Evolutionary conservation across 2,797 vertebrate species (phyloP).

Genomic region (Danionella dracula): DNA sequence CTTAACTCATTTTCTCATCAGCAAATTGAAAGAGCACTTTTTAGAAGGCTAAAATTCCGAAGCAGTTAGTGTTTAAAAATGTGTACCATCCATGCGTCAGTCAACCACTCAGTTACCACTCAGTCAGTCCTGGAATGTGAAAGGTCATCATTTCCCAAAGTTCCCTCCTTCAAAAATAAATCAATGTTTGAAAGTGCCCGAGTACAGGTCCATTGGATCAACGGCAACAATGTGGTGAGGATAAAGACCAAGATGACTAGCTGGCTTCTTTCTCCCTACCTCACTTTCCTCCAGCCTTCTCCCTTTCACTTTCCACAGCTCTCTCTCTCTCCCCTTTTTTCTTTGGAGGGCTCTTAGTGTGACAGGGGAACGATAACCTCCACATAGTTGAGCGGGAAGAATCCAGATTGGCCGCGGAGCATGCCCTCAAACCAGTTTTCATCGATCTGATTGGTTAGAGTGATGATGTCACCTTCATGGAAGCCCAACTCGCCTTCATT

Average conservation of each 20-base stretch:
- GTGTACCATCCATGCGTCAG: slow-evolving; percentile 6
- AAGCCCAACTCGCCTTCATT: slow-evolving; percentile 97
- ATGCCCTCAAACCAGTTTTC: slow-evolving; percentile 99
- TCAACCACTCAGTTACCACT: slow-evolving; percentile 22
- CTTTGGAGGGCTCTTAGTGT: slow-evolving; percentile 67
- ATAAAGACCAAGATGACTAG: slow-evolving; percentile 47
- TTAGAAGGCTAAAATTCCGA: not conserved
- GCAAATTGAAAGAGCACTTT: not conserved
- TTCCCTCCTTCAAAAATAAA: slow-evolving; percentile 42
- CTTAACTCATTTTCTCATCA: not conserved
- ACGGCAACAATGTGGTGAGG: slow-evolving; percentile 42
- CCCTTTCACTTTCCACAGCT: slow-evolving; percentile 3
- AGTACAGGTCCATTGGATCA: slow-evolving; percentile 46
- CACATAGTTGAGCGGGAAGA: slow-evolving; percentile 98
- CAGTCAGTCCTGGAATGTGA: slow-evolving; percentile 56
- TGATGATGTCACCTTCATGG: slow-evolving; percentile 93
- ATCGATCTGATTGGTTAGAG: slow-evolving; percentile 96
- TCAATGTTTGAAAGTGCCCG: slow-evolving; percentile 57
- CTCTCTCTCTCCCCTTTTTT: slow-evolving; percentile 33
- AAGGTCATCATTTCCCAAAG: slow-evolving; percentile 46
- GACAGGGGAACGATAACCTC: slow-evolving; percentile 89
- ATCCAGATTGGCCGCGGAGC: slow-evolving; percentile 90
- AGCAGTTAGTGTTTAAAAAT: slow-evolving; percentile 3
- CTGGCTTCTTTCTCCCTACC: slow-evolving; percentile 50
- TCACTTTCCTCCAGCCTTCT: slow-evolving; percentile 33